Conservation (phyloP, 2,888 invertebrate genomes). For the Leptogaster cylindrica region DNA sequence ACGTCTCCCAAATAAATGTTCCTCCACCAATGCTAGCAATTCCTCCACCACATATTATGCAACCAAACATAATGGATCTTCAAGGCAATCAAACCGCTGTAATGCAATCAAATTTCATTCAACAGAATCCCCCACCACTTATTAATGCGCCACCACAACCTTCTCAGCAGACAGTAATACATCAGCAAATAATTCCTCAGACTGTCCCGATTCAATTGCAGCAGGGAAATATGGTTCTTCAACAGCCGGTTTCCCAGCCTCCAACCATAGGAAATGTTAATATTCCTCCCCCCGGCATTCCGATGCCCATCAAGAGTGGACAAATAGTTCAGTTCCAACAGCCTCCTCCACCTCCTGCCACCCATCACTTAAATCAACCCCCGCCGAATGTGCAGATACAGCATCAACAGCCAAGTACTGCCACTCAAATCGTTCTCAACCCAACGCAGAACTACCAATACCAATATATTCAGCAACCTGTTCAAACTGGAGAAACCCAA, state of each 20-base stretch:
- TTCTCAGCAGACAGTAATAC: slow-evolving; percentile 48
- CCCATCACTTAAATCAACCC: slow-evolving; percentile 48
- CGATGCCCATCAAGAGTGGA: slow-evolving; percentile 48
- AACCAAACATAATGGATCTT: slow-evolving; percentile 41
- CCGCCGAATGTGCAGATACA: slow-evolving; percentile 49
- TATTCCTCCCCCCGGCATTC: slow-evolving; percentile 47
- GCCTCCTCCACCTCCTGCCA: slow-evolving; percentile 44
- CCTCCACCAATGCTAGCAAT: slow-evolving; percentile 50
- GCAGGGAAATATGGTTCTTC: slow-evolving; percentile 51
- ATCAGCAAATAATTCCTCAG: slow-evolving; percentile 51
- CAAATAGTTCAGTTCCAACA: slow-evolving; percentile 48
- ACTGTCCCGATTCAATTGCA: slow-evolving; percentile 50
- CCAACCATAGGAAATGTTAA: slow-evolving; percentile 48
- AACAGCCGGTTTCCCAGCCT: slow-evolving; percentile 41
- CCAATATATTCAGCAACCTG: slow-evolving; percentile 49
- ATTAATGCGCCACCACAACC: slow-evolving; percentile 42
- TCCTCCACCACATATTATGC: slow-evolving; percentile 42
- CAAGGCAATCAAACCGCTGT: slow-evolving; percentile 41
- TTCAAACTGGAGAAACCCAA: slow-evolving; percentile 41
- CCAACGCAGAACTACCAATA: slow-evolving; percentile 49
- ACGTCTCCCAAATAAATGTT: slow-evolving; percentile 50
- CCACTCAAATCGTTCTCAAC: slow-evolving; percentile 49
- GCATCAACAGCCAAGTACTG: slow-evolving; percentile 38
- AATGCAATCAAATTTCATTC: slow-evolving; percentile 46
- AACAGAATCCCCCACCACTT: slow-evolving; percentile 45